A percentile compares a stretch with the other conserved stretches of the same genome.
phyloP scores from a whole-genome alignment of 1,140 invertebrate genomes.

The Papilio helenus region DNA sequence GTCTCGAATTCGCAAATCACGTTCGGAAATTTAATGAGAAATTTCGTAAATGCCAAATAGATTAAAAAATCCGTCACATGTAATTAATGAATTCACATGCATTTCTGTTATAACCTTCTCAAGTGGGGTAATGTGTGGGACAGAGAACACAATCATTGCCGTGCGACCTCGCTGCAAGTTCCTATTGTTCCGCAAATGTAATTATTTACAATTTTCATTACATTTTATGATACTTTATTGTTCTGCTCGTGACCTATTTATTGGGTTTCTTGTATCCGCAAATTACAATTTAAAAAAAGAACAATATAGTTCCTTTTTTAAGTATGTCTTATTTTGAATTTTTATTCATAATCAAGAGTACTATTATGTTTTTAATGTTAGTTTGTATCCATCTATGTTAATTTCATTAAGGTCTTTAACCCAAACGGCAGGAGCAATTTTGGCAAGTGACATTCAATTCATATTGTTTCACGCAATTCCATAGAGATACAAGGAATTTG shows the following conservation, averaged over 20 bases:
- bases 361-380: background rate
- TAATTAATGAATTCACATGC: conserved; percentile 30
- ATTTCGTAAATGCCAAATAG: conserved; percentile 10
- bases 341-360: background rate
- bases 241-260: conserved; percentile 19
- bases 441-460: too few species aligned
- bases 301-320: background rate
- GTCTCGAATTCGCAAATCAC: too few species aligned
- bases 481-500: too few species aligned
- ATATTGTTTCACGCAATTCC: too few species aligned
- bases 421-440: too few species aligned
- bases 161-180: conserved; percentile 53
- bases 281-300: conserved; percentile 14
- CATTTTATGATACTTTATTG: conserved; percentile 43
- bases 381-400: background rate
- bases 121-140: conserved; percentile 59
- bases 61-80: background rate
- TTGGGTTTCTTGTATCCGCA: conserved; percentile 31
- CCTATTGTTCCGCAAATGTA: conserved; percentile 52
- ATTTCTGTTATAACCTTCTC: conserved; percentile 50
- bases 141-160: conserved; percentile 43
- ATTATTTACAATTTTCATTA: conserved; percentile 48
- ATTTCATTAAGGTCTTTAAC: background rate
- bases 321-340: background rate
- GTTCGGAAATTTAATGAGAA: too few species aligned